Evolutionary conservation across 2,888 invertebrate genomes (phyloP).

Genomic region (Cenopis cana): DNA sequence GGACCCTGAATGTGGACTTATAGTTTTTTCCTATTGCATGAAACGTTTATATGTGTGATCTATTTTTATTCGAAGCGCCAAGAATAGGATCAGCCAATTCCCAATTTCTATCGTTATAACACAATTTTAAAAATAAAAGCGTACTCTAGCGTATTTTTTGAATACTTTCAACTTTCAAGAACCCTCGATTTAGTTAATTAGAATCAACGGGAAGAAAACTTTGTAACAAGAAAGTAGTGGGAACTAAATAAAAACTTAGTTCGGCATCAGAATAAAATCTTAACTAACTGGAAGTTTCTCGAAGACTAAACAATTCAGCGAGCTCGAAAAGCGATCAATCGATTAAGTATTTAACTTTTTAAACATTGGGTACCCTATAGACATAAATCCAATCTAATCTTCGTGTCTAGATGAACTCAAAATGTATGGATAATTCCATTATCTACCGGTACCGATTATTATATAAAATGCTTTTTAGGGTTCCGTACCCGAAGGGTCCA

Average conservation of each 20-base stretch:
- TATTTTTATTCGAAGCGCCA: not conserved
- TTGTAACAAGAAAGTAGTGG: constrained; percentile 28
- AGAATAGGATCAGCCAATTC: not conserved
- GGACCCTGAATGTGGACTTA: too few relatives aligned
- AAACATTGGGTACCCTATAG: not conserved
- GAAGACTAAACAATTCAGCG: constrained; percentile 22
- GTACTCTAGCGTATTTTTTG: not conserved
- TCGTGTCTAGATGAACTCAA: too few relatives aligned
- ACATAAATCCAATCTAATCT: not conserved
- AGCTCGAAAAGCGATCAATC: constrained; percentile 4
- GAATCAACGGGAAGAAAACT: constrained; percentile 7
- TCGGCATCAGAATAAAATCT: constrained; percentile 8
- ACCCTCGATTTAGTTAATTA: constrained; percentile 24
- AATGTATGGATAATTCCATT: too few relatives aligned
- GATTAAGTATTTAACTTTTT: constrained; percentile 10
- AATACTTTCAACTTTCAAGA: constrained; percentile 19
- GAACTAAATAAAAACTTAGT: constrained; percentile 17
- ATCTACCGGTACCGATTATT: too few relatives aligned
- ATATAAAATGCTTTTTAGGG: too few relatives aligned
- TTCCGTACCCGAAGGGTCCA: too few relatives aligned
- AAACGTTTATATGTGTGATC: too few relatives aligned
- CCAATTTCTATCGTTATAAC: not conserved
- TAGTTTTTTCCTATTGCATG: too few relatives aligned
- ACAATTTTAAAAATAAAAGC: not conserved
- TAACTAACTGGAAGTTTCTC: constrained; percentile 15